phyloP scores from a whole-genome alignment of 1,140 invertebrate species.

The Euura lappo region DNA sequence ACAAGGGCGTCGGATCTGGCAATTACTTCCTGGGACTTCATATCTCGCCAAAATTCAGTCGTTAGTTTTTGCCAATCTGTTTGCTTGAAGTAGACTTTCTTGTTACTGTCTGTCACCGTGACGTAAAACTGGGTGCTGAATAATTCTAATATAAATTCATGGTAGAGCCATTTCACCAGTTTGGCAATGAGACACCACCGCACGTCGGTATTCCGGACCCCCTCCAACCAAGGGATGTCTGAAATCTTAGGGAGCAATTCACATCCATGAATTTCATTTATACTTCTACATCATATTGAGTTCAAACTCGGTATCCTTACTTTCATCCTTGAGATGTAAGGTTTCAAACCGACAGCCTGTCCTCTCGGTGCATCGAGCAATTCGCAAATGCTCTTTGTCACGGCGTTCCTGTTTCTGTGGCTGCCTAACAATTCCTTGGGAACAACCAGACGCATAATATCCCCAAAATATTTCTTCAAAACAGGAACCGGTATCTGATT shows the following conservation, averaged over 20 bases:
- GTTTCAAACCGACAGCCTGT: neutral
- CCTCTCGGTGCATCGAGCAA: neutral
- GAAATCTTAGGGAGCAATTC: neutral
- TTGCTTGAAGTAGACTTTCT: slow-evolving; percentile 1
- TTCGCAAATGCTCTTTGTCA: neutral
- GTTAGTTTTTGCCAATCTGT: neutral
- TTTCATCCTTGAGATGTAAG: neutral
- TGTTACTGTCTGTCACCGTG: neutral
- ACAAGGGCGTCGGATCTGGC: neutral
- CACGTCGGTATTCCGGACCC: neutral
- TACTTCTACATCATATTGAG: neutral
- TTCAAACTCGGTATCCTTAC: neutral
- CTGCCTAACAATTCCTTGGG: neutral
- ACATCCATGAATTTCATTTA: neutral
- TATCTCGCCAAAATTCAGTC: neutral
- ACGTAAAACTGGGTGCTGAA: neutral
- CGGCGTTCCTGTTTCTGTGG: neutral
- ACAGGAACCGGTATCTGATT: neutral
- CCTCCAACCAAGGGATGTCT: neutral
- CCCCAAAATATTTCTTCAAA: neutral
- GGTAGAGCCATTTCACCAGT: neutral
- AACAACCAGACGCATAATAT: neutral
- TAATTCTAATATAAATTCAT: neutral
- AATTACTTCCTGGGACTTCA: neutral
- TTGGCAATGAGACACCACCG: neutral